Evolutionary conservation across 2,888 invertebrate species (phyloP).

Genomic region (Drosophila longiperda): DNA sequence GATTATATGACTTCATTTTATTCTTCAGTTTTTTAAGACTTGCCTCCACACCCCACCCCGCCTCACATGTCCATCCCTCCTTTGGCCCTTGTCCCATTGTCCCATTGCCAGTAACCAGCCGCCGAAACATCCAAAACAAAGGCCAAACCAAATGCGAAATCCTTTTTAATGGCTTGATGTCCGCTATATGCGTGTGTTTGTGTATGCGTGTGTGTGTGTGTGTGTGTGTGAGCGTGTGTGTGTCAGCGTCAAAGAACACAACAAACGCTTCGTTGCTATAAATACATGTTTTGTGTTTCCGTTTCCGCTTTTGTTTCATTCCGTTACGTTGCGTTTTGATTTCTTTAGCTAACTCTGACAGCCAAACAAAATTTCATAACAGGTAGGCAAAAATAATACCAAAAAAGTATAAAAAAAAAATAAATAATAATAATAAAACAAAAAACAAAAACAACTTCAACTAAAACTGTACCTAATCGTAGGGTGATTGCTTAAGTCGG

Average conservation of each 20-base stretch:
- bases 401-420: conserved; percentile 1
- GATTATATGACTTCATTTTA: conserved; percentile 10
- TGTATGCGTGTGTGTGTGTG: conserved; percentile 4
- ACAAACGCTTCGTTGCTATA: conserved; percentile 41
- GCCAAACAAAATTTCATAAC: conserved; percentile 41
- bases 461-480: conserved; percentile 41
- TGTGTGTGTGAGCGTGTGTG: conserved; percentile 8
- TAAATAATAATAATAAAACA: conserved; percentile 1
- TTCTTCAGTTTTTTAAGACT: not conserved
- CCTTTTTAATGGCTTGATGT: conserved; percentile 20
- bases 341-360: conserved; percentile 51
- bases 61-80: conserved; percentile 10
- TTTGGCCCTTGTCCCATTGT: not conserved
- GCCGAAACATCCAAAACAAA: not conserved
- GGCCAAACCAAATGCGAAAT: not conserved
- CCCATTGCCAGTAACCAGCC: not conserved
- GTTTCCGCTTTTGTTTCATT: conserved; percentile 56
- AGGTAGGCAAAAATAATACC: conserved; percentile 50
- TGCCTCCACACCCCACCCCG: not conserved
- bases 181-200: conserved; percentile 4
- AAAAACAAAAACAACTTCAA: conserved; percentile 9
- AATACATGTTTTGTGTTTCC: conserved; percentile 46
- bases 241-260: conserved; percentile 27
- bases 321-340: conserved; percentile 56
- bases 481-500: conserved; percentile 55